Conservation (phyloP, 2,888 invertebrate species). For the Eremobia ochroleuca region DNA sequence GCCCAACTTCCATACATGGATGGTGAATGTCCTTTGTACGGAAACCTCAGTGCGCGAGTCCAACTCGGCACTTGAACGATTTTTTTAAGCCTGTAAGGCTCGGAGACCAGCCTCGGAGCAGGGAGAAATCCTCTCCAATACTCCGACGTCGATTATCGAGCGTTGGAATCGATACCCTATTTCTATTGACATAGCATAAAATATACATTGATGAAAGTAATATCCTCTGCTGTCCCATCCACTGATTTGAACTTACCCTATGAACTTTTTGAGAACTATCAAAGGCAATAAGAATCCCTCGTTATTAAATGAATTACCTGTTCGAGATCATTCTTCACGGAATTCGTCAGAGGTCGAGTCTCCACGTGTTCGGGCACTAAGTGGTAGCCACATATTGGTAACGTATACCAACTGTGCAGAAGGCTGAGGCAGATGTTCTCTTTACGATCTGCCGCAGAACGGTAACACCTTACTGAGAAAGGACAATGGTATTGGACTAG, state of each 20-base stretch:
- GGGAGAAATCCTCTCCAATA: background rate
- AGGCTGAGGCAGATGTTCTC: constrained; percentile 95
- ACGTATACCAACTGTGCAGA: constrained; percentile 94
- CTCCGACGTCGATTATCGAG: background rate
- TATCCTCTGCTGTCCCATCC: no score
- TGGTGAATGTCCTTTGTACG: no score
- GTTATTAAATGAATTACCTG: constrained; percentile 68
- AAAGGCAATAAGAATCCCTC: background rate
- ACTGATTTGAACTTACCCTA: background rate
- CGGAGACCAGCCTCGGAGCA: background rate
- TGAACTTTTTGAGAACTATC: background rate
- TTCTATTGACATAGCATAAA: background rate
- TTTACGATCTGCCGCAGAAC: constrained; percentile 88
- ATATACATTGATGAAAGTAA: background rate
- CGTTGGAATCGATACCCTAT: background rate
- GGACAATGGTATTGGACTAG: background rate
- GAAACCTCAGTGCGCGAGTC: no score
- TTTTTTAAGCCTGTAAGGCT: background rate
- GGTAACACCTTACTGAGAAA: constrained; percentile 69
- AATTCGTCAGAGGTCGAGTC: constrained; percentile 94
- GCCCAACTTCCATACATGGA: no score
- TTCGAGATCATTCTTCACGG: constrained; percentile 92
- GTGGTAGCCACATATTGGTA: constrained; percentile 94
- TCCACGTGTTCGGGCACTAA: constrained; percentile 98
- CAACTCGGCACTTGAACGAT: no score